Evolutionary conservation across 2,888 invertebrate genomes (phyloP).

Genomic region (Sinelater perroti): DNA sequence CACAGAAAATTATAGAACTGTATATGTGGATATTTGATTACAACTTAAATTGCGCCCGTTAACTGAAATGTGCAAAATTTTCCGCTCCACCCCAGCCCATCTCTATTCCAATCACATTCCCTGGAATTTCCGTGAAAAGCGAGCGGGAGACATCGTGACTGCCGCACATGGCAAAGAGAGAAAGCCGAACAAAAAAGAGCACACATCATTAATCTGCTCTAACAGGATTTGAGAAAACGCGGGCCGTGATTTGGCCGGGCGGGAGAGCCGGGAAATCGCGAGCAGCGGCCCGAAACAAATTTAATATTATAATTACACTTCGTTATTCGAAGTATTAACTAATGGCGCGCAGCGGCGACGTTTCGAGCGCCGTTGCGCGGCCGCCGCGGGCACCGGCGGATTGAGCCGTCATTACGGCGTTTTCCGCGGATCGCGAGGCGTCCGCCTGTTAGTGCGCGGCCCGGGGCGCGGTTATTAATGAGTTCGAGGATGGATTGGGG

Average conservation of each 20-base stretch:
- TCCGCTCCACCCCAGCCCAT: no score
- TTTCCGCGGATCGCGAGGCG: conserved; percentile 43
- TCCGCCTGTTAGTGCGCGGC: conserved; percentile 45
- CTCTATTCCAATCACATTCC: conserved; percentile 25
- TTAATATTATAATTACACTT: conserved; percentile 37
- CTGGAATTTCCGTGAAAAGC: conserved; percentile 22
- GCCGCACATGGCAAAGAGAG: conserved; percentile 31
- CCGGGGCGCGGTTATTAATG: conserved; percentile 47
- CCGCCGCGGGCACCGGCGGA: conserved; percentile 10
- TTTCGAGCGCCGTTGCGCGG: conserved; percentile 14
- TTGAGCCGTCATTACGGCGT: conserved; percentile 35
- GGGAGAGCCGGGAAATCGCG: conserved; percentile 25
- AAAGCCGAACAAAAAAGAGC: conserved; percentile 47
- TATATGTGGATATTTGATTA: no score
- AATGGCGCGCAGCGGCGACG: conserved; percentile 20
- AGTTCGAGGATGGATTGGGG: conserved; percentile 41
- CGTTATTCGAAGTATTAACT: conserved; percentile 34
- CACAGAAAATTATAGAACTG: no score
- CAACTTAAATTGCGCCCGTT: no score
- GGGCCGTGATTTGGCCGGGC: conserved; percentile 22
- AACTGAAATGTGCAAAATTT: no score
- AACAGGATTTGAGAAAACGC: conserved; percentile 42
- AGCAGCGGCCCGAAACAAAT: conserved; percentile 31
- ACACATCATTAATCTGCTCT: conserved; percentile 51
- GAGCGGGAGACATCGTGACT: conserved; percentile 35